phyloP scores from a whole-genome alignment of 2,888 invertebrate species.

The Cephus runcator region DNA sequence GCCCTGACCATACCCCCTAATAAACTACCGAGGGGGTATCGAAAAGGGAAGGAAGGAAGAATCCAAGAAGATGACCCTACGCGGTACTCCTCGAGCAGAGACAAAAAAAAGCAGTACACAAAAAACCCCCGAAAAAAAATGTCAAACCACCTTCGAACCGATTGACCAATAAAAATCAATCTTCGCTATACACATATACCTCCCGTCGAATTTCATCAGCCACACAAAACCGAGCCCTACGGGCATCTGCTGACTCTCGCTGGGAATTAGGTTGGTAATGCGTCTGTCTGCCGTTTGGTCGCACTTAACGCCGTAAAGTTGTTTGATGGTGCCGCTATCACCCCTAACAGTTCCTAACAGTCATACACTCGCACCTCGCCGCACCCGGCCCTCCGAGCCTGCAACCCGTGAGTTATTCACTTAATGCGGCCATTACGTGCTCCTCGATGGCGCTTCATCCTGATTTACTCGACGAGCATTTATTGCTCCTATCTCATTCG shows the following conservation, averaged over 20 bases:
- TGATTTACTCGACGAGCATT: conserved; percentile 64
- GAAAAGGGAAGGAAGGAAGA: background rate
- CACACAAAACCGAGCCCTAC: conserved; percentile 19
- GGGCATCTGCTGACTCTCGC: conserved; percentile 32
- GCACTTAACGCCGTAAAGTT: conserved; percentile 59
- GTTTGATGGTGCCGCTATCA: conserved; percentile 60
- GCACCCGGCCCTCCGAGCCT: conserved; percentile 31
- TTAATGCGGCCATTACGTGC: conserved; percentile 62
- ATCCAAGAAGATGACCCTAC: background rate
- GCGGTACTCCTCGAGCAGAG: background rate
- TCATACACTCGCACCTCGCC: conserved; percentile 34
- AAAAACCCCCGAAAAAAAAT: too few relatives aligned
- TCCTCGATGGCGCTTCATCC: conserved; percentile 63
- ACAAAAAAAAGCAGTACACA: conserved; percentile 16
- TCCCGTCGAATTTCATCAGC: background rate
- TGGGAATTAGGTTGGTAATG: conserved; percentile 58
- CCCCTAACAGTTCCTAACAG: conserved; percentile 41
- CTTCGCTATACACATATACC: conserved; percentile 26
- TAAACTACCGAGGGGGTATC: conserved; percentile 16
- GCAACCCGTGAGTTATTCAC: conserved; percentile 61
- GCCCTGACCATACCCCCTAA: conserved; percentile 17
- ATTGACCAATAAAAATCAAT: conserved; percentile 11
- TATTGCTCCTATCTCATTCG: conserved; percentile 38
- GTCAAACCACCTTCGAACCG: background rate
- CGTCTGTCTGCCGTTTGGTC: conserved; percentile 40